These are phyloP conservation scores for Aramus guarauna DNA, from an alignment of 2,113 vertebrate genomes.

Conservation along the genomic window DNA sequence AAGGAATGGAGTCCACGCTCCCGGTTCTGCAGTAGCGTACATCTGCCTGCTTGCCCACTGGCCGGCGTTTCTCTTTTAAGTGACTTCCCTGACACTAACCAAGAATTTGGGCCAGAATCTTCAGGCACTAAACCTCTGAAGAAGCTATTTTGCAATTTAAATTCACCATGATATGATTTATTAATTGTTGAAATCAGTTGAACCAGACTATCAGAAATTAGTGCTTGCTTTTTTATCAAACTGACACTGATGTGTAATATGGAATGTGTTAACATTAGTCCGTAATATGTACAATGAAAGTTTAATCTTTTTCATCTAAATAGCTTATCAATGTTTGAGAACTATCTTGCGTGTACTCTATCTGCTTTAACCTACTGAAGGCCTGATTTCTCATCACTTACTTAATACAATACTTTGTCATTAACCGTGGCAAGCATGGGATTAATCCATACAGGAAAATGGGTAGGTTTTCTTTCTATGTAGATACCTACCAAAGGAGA, in stretches of 20 bases:
- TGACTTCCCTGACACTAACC: neutral
- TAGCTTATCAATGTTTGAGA: neutral
- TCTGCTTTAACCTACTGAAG: neutral
- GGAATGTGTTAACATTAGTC: neutral
- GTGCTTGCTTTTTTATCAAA: neutral
- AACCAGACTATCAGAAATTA: neutral
- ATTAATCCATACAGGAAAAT: neutral
- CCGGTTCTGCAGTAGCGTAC: neutral
- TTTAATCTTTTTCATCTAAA: neutral
- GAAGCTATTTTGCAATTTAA: neutral
- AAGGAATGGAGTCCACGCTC: neutral
- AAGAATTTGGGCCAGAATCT: neutral
- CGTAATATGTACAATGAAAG: neutral
- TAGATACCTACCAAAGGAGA: neutral
- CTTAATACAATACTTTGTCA: neutral
- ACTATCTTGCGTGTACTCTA: neutral
- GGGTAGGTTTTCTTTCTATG: neutral
- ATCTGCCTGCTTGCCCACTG: neutral
- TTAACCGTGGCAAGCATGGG: neutral
- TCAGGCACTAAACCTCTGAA: neutral
- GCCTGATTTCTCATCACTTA: neutral
- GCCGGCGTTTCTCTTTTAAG: neutral
- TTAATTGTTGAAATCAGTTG: neutral
- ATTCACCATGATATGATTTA: neutral
- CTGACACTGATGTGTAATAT: neutral